These are phyloP conservation scores for Cinclus mexicanus DNA, from an alignment of 2,113 vertebrate species.

Conservation along the genomic window DNA sequence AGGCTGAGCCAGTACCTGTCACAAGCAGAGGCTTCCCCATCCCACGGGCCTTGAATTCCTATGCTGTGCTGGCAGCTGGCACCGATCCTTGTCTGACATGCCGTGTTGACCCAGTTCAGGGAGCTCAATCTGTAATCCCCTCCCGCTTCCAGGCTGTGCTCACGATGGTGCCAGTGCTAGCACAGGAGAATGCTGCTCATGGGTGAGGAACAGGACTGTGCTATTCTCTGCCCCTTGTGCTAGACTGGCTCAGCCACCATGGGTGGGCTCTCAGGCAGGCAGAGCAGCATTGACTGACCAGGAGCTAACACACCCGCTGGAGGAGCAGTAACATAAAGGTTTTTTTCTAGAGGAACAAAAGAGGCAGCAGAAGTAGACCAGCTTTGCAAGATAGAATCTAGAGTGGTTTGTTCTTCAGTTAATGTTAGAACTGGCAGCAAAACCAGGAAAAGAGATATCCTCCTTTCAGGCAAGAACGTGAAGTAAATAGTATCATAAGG, in stretches of 20 bases:
- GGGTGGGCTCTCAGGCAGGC: neutral
- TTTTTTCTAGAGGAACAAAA: neutral
- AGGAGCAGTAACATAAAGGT: neutral
- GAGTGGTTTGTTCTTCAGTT: neutral
- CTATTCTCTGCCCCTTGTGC: neutral
- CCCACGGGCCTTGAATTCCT: neutral
- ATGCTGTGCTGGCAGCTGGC: fast-evolving
- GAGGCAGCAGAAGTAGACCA: neutral
- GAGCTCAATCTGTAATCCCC: neutral
- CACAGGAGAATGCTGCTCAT: neutral
- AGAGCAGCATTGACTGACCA: neutral
- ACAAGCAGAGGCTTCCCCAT: neutral
- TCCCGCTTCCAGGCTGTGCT: fast-evolving
- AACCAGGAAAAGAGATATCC: neutral
- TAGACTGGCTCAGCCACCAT: neutral
- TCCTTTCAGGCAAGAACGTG: neutral
- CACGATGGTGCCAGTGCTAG: neutral
- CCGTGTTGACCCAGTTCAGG: neutral
- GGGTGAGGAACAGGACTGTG: neutral
- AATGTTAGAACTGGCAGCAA: neutral
- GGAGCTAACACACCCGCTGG: neutral
- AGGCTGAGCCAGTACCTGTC: neutral
- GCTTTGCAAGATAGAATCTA: neutral
- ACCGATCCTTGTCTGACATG: neutral
- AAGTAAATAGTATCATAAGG: neutral